Conservation (phyloP, 2,888 invertebrate genomes). For the Ypsolopha scabrella region DNA sequence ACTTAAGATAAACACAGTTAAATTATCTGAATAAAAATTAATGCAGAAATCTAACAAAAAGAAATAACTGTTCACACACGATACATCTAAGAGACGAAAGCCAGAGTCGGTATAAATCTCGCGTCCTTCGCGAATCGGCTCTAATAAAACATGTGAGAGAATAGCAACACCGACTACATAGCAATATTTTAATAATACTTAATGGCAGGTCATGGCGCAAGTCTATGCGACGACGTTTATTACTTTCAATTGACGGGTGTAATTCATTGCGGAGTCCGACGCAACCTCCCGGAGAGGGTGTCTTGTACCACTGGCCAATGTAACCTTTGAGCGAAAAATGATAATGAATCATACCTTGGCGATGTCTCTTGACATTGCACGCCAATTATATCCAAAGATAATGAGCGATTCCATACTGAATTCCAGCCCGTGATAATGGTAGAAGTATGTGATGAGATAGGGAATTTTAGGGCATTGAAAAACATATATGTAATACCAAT, state of each 20-base stretch:
- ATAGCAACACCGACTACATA: constrained; percentile 55
- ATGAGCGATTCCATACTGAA: neutral
- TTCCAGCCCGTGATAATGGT: neutral
- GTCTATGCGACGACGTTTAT: constrained; percentile 58
- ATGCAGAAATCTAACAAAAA: no score
- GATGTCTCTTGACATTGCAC: neutral
- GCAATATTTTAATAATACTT: constrained; percentile 69
- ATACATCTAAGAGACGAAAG: no score
- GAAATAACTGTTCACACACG: no score
- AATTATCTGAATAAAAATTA: no score
- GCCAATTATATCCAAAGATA: neutral
- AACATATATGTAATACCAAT: constrained; percentile 2
- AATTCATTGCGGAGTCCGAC: constrained; percentile 35
- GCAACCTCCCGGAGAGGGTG: constrained; percentile 6
- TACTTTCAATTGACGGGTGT: constrained; percentile 59
- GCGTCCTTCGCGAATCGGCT: constrained; percentile 13
- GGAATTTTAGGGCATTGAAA: neutral
- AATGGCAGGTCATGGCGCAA: constrained; percentile 59
- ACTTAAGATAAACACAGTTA: no score
- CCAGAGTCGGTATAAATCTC: no score
- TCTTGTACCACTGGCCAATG: neutral
- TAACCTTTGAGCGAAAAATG: constrained; percentile 1
- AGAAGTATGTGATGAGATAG: neutral
- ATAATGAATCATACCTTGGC: neutral
- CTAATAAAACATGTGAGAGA: constrained; percentile 64